Base-by-base conservation (phyloP, 2,113 vertebrate species). In the Malaclemys terrapin region DNA sequence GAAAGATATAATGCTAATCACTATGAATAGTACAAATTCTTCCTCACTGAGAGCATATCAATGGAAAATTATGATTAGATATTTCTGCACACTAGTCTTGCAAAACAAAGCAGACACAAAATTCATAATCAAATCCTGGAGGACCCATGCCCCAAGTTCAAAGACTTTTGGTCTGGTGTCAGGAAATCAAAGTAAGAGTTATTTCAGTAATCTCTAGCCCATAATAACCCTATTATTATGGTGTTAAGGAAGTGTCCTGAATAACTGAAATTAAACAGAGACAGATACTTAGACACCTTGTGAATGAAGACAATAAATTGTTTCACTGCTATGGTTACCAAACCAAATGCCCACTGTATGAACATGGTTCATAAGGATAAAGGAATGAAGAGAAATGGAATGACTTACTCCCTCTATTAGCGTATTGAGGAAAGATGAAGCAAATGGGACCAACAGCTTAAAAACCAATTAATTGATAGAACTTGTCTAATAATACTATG, bases 301-400 rank as follows among this genome's bases (percentile, higher is more conserved):
- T 95, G 91, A 95, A 95, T 76, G 93, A 97, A 96, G 97, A 96
- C 91, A 96, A 95, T 94, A 93, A 91, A 82, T 96, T 95, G 95
- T 95, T 95, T 95, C 96, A 97, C 97, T 94, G 96, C 96, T 97
- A 96, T 96, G 96, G 96, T 96, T 97, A 97, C 97, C 95, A 94
- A 95, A 91, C 80, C 81, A 89, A 95, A 89, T 49, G 80, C 27
- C 79, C 92, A 96, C 75, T 96, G 69, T 50, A 95, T 93, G 93
- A 97, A 97, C 87, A 87, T 3, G 54, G 90, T 69, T 96, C 82
- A 79, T 14, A 10, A 92, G 90, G 80, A 84, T 57, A 72, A 89
- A 89, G 31, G 50, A 83, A 85, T 35, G 75, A 83, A 82, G 84
- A 72, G 83, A 95, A 96, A 95, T 49, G 94, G 65, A 89, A 91